Evolutionary conservation across 2,888 invertebrate species (phyloP), one percentile per base, ranked within the genome.

Genomic region (Dyspetes luteomarginatus): DNA sequence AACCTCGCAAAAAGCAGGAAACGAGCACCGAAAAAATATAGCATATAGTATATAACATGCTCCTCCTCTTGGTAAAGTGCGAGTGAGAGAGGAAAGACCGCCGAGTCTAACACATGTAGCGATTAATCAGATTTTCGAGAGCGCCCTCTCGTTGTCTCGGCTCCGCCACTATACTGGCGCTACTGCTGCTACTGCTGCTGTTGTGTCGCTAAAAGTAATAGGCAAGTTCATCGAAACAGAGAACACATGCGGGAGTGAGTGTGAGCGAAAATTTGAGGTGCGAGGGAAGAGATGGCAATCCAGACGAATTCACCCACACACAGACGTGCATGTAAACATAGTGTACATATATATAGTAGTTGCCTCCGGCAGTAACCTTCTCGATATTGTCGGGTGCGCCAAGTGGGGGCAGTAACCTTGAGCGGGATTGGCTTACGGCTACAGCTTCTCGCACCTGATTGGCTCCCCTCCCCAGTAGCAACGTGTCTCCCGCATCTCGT

Each of bases 71-170:
- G n/a, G 60, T 55, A 55, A 64, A 52, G 26, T 65, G 62, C 36
- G 17, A 64, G 77, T 26, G 26, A 56, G 24, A 41, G 55, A 55
- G 60, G 62, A 69, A 72, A 73, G 69, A 65, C 81, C 56, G 68
- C 55, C 65, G 67, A 71, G 74, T 81, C 80, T 76, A 87, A 87
- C 87, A 86, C 84, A 85, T 88, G 88, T 83, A 85, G 84, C 87
- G 85, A 89, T 90, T 89, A 89, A 89, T 89, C 89, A 89, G 88
- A 83, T 86, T 86, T 85, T 71, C 77, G 41, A 85, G 86, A 81
- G 75, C 73, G 83, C 78, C 82, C 74, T 17, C 72, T 62, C 15
- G 30, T 26, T 52, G 48, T 68, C 55, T 19, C 28, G n/a, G 50
- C 28, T 7, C 28, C 41, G 28, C n/a, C 19, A 3, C n/a, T 52